Conservation (phyloP, 1,140 invertebrate genomes). For the Saccostrea glomerata region DNA sequence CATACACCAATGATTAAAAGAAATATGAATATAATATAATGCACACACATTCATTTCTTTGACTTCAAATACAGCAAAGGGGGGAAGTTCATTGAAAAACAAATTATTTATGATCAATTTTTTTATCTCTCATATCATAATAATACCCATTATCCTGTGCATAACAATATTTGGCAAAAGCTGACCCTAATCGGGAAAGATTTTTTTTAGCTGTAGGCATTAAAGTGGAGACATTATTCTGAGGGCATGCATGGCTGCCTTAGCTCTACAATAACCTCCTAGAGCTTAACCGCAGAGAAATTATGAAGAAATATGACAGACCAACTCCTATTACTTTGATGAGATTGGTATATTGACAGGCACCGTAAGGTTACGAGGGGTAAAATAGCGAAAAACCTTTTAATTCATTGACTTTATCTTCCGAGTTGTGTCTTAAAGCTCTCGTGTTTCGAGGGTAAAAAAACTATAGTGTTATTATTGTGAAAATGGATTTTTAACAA, state of each 20-base stretch:
- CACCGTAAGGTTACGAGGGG: neutral
- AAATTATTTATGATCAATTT: neutral
- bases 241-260: slow-evolving; percentile 13
- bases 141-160: neutral
- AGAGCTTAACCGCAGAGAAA: slow-evolving; percentile 9
- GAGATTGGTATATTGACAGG: slow-evolving; percentile 38
- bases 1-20: neutral
- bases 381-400: slow-evolving; percentile 6
- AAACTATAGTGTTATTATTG: neutral
- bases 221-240: slow-evolving; percentile 37
- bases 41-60: neutral
- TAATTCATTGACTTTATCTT: slow-evolving; percentile 35
- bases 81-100: neutral
- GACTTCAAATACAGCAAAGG: neutral
- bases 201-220: slow-evolving; percentile 36
- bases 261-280: slow-evolving; percentile 28
- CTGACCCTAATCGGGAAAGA: slow-evolving; percentile 39
- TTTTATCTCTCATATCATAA: neutral
- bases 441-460: neutral
- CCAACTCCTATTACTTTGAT: slow-evolving; percentile 41
- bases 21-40: slow-evolving; percentile 10
- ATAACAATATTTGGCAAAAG: slow-evolving; percentile 40
- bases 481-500: slow-evolving; percentile 37
- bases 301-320: slow-evolving; percentile 47
- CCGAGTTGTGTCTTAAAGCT: neutral